phyloP scores from a whole-genome alignment of 2,113 vertebrate genomes.

The Datnioides undecimradiatus region DNA sequence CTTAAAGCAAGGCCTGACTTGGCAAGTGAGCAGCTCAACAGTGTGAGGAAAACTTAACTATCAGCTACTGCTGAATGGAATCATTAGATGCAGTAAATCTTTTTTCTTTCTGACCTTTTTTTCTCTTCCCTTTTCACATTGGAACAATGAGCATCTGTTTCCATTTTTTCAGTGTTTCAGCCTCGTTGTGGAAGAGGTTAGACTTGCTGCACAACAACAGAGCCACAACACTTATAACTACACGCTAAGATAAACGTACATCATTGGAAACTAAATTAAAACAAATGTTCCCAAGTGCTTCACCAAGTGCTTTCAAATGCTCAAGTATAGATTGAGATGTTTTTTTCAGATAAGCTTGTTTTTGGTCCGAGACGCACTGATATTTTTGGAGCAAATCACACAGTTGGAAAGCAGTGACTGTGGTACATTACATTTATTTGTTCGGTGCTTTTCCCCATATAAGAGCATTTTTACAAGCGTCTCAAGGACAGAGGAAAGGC shows the following conservation, averaged over 20 bases:
- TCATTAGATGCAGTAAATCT: constrained; percentile 66
- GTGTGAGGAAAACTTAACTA: constrained; percentile 51
- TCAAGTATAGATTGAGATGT: constrained; percentile 52
- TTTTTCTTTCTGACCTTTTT: constrained; percentile 5
- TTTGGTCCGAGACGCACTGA: constrained; percentile 24
- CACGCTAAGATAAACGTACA: constrained; percentile 69
- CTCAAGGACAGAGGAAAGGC: constrained; percentile 49
- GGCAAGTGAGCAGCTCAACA: constrained; percentile 33
- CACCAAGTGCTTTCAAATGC: constrained; percentile 66
- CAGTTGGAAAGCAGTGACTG: constrained; percentile 62
- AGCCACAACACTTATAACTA: constrained; percentile 62
- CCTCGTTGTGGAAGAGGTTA: constrained; percentile 52
- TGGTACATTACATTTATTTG: constrained; percentile 62
- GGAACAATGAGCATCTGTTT: constrained; percentile 83
- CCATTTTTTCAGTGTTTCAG: constrained; percentile 76
- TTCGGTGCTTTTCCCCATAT: constrained; percentile 55
- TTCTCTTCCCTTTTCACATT: constrained; percentile 50
- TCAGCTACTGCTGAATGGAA: constrained; percentile 62
- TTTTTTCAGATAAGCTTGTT: constrained; percentile 65
- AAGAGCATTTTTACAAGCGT: constrained; percentile 57
- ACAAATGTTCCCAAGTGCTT: constrained; percentile 69
- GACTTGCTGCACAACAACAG: constrained; percentile 65
- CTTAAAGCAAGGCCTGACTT: constrained; percentile 9
- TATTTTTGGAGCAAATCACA: constrained; percentile 68
- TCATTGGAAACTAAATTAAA: constrained; percentile 70